phyloP scores from a whole-genome alignment of 2,113 vertebrate genomes.

The Phalacrocorax aristotelis region DNA sequence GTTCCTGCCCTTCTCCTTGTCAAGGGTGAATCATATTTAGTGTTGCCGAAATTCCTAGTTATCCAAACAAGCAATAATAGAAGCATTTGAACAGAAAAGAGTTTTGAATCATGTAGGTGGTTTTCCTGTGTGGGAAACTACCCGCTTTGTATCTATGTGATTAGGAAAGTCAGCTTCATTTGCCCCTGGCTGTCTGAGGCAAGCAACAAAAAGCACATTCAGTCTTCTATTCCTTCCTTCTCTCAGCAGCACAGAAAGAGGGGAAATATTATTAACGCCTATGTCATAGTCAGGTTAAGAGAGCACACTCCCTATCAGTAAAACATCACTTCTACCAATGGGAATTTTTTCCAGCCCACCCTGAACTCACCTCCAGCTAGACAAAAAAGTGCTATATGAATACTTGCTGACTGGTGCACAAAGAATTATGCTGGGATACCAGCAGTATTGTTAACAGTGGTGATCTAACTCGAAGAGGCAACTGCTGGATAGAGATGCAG shows the following conservation, averaged over 20 bases:
- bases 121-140: constrained; percentile 68
- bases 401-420: neutral
- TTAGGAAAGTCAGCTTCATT: constrained; percentile 53
- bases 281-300: neutral
- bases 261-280: neutral
- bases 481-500: neutral
- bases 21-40: constrained; percentile 44
- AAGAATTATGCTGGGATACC: neutral
- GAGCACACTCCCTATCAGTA: neutral
- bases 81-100: constrained; percentile 29
- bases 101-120: constrained; percentile 53
- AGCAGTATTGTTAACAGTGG: neutral
- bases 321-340: neutral
- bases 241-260: neutral
- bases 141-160: constrained; percentile 49
- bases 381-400: neutral
- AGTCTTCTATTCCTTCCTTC: neutral
- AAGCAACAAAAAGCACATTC: constrained; percentile 17
- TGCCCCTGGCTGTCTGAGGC: constrained; percentile 29
- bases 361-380: neutral
- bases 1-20: neutral
- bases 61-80: constrained; percentile 50
- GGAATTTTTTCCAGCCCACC: neutral
- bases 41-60: constrained; percentile 43
- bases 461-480: neutral